Conservation (phyloP, 2,113 vertebrate species). For the Bufo gargarizans region DNA sequence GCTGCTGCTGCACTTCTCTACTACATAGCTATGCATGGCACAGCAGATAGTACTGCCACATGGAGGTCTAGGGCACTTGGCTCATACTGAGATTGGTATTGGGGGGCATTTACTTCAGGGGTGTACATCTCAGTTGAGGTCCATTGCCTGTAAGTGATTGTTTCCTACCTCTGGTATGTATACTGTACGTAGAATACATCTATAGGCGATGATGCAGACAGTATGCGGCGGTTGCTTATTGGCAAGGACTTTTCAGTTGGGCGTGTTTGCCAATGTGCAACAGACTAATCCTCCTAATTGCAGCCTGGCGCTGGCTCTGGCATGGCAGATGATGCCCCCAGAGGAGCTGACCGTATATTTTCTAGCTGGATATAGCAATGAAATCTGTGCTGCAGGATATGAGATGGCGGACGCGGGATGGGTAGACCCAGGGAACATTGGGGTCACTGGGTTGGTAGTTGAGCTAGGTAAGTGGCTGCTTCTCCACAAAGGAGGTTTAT, state of each 20-base stretch:
- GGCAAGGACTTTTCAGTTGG: not conserved
- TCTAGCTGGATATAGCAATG: not conserved
- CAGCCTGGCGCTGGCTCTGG: slow-evolving; percentile 19
- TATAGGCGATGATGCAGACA: too few relatives aligned
- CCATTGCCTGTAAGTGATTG: too few relatives aligned
- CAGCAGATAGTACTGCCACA: not conserved
- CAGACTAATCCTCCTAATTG: slow-evolving; percentile 44
- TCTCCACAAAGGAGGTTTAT: not conserved
- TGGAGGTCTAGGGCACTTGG: too few relatives aligned
- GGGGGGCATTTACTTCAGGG: too few relatives aligned
- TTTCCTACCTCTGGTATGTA: too few relatives aligned
- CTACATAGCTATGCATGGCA: too few relatives aligned
- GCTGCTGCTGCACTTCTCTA: too few relatives aligned
- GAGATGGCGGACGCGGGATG: not conserved
- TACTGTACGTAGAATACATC: too few relatives aligned
- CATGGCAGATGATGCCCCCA: slow-evolving; percentile 10
- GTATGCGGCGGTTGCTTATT: not conserved
- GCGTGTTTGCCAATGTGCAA: slow-evolving; percentile 8
- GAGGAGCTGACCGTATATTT: not conserved
- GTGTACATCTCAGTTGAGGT: too few relatives aligned
- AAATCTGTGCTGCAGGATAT: not conserved
- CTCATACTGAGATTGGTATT: too few relatives aligned
- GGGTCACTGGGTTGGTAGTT: not conserved
- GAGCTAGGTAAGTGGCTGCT: not conserved
- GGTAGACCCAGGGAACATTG: not conserved